These are phyloP conservation scores for Dissostichus mawsoni DNA, from an alignment of 2,113 vertebrate species.

Conservation along the genomic window DNA sequence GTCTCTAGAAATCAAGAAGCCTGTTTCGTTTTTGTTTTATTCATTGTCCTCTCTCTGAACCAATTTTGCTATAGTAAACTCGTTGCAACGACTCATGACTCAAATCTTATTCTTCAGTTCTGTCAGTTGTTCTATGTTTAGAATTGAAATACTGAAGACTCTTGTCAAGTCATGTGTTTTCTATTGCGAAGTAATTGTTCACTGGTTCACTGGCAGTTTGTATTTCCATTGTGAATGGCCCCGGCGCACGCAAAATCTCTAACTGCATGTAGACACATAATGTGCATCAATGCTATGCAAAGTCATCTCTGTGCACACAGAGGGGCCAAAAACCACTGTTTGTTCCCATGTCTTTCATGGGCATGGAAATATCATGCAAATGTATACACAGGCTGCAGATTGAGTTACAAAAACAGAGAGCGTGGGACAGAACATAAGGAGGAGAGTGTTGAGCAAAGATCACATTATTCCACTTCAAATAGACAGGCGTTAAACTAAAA, in stretches of 20 bases:
- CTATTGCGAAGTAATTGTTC: constrained; percentile 27
- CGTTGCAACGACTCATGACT: too few relatives aligned
- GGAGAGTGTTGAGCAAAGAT: not conserved
- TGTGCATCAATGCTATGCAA: constrained; percentile 53
- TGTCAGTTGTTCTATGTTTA: constrained; percentile 9
- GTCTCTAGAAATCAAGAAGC: not conserved
- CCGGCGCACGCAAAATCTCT: not conserved
- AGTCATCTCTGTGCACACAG: constrained; percentile 19
- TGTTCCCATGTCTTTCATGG: constrained; percentile 35
- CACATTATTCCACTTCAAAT: not conserved
- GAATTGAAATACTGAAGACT: constrained; percentile 20
- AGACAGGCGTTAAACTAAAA: not conserved
- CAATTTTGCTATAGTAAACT: not conserved
- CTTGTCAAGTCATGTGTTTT: constrained; percentile 37
- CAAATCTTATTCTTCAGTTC: not conserved
- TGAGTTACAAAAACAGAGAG: constrained; percentile 24
- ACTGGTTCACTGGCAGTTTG: constrained; percentile 47
- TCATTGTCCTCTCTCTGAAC: not conserved
- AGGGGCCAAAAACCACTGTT: constrained; percentile 24
- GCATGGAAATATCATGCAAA: constrained; percentile 77
- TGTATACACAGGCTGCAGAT: constrained; percentile 30
- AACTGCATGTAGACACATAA: constrained; percentile 46
- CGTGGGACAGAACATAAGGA: not conserved
- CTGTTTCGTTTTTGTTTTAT: not conserved
- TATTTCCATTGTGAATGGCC: constrained; percentile 36